These are phyloP conservation scores for Holothuria glaberrima DNA, from an alignment of 35 echinoderm and acorn worm species.

Conservation along the genomic window DNA sequence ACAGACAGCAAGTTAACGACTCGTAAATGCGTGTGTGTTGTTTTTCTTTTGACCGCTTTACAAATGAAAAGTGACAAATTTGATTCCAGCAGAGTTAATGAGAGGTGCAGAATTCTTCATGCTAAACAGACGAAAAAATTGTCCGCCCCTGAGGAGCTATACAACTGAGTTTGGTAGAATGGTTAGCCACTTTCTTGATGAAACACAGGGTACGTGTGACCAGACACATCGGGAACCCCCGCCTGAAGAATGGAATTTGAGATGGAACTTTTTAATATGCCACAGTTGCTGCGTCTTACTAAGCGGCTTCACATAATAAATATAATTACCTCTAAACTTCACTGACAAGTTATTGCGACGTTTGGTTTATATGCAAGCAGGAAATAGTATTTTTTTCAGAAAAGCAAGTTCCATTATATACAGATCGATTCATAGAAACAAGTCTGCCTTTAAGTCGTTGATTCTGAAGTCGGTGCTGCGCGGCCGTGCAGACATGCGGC, in stretches of 20 bases:
- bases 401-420: neutral
- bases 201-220: conserved; percentile 34
- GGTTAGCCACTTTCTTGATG: conserved; percentile 24
- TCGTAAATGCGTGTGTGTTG: neutral
- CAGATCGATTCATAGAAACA: neutral
- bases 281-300: no score
- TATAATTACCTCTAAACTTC: no score
- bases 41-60: conserved; percentile 12
- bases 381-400: no score
- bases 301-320: no score
- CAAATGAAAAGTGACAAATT: conserved; percentile 45
- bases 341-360: no score
- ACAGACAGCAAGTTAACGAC: neutral
- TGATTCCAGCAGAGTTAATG: conserved; percentile 35
- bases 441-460: neutral
- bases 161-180: conserved; percentile 12
- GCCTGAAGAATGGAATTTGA: conserved; percentile 14
- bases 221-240: conserved; percentile 33
- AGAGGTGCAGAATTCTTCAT: neutral
- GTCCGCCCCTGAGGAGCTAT: conserved; percentile 34
- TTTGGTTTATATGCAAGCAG: no score
- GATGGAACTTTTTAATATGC: neutral
- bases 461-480: neutral
- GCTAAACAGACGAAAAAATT: neutral
- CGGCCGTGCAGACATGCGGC: neutral